Percentiles rank a stretch among this genome's conserved stretches.
These are phyloP conservation scores for Mormyrops boulengeri DNA, from an alignment of 2,797 vertebrate genomes.

Conservation along the genomic window DNA sequence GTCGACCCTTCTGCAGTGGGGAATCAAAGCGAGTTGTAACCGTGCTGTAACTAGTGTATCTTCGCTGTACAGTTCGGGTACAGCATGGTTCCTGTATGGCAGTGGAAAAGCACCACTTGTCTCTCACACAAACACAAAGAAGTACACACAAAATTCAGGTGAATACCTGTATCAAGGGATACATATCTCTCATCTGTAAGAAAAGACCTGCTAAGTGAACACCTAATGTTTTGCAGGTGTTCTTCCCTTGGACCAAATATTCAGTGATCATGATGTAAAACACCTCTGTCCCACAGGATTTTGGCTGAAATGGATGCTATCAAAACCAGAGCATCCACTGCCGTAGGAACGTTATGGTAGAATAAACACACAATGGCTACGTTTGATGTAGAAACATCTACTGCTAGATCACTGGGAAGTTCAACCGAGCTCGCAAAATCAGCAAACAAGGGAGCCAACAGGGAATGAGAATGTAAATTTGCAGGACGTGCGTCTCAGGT, in stretches of 20 bases:
- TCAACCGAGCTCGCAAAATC: neutral
- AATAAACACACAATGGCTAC: neutral
- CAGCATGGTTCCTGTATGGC: neutral
- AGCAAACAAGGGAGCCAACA: neutral
- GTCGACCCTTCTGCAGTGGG: neutral
- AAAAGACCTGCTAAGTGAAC: neutral
- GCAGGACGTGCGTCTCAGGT: neutral
- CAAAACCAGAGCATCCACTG: neutral
- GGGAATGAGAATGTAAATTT: slow-evolving; percentile 1
- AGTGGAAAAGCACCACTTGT: neutral
- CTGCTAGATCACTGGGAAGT: neutral
- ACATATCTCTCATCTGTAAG: neutral
- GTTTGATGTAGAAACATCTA: neutral
- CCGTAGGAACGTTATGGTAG: neutral
- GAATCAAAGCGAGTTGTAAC: neutral
- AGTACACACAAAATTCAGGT: slow-evolving; percentile 4
- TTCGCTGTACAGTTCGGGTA: neutral
- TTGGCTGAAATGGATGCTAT: slow-evolving; percentile 12
- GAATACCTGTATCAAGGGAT: neutral
- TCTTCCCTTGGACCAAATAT: neutral
- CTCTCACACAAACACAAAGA: neutral
- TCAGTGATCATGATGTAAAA: slow-evolving; percentile 9
- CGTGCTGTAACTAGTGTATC: neutral
- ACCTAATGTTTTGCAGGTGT: neutral
- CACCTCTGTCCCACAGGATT: slow-evolving; percentile 6